Base-by-base conservation (phyloP, 2,888 invertebrate genomes). In the Hirtodrosophila confusa region DNA sequence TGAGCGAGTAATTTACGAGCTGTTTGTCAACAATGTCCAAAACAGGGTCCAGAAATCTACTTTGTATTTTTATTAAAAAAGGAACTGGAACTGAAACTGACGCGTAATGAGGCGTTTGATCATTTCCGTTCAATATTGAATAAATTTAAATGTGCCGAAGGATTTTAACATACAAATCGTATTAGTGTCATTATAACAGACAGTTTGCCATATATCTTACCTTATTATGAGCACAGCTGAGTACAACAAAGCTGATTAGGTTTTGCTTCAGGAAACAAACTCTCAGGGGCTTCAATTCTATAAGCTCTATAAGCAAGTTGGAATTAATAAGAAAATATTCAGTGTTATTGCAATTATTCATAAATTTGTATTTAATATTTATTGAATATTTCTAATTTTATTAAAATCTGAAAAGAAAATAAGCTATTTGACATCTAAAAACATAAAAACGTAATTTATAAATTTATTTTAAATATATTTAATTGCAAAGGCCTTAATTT, bases 1-100 rank as follows among this genome's bases (percentile, higher is more conserved):
- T 63, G 75, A 69, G 86, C 86, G 66, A 48, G 63, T 77, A 88
- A 84, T 88, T 88, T 84, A 84, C 75, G 86, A 79, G 84, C 83
- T 83, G 77, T 82, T 84, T 84, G 83, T 86, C 86, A 86, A 82
- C 86, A 74, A 66, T 78, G 68, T 85, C 75, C 78, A 64, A 51
- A 73, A 61, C 53, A 69, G 56, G 11, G 53, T 33, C n/a, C 48
- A 56, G 56, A 65, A 80, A 80, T 69, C 85, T 63, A 76, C 77
- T 80, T 83, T 51, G 65, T 73, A 67, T 70, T 80, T 79, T 67
- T 67, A 50, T 69, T 53, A 64, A 43, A 41, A 57, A 44, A 54
- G n/a, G 36, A 55, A 66, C 36, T 70, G 49, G 24, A 69, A 54
- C 54, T 60, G 53, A 36, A 69, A 60, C 61, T 64, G 61, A 62